These are phyloP conservation scores for Chiloscyllium punctatum DNA, from an alignment of 2,797 vertebrate genomes.

Conservation along the genomic window DNA sequence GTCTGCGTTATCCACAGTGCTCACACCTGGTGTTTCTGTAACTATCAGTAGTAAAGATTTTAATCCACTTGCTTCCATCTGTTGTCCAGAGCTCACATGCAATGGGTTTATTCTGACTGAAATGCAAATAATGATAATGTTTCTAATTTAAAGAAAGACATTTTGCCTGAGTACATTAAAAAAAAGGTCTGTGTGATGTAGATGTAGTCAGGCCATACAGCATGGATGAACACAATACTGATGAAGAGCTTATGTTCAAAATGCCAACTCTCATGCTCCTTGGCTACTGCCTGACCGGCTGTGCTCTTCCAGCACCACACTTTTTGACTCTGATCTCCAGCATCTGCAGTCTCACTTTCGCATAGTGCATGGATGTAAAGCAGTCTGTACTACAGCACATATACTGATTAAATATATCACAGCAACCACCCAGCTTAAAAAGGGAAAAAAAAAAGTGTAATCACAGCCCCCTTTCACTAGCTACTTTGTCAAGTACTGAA, in stretches of 20 bases:
- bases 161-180: neutral
- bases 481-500: neutral
- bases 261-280: too few relatives aligned
- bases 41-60: neutral
- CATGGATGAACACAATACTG: too few relatives aligned
- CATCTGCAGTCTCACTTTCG: too few relatives aligned
- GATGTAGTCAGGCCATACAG: too few relatives aligned
- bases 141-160: neutral
- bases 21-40: neutral
- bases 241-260: too few relatives aligned
- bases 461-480: neutral
- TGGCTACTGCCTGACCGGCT: too few relatives aligned
- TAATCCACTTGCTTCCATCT: conserved; percentile 10
- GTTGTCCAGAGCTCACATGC: neutral
- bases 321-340: too few relatives aligned
- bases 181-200: neutral
- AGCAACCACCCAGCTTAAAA: neutral
- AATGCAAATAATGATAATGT: neutral
- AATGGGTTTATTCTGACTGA: neutral
- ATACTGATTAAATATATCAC: neutral
- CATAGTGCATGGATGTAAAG: neutral
- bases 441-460: neutral
- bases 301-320: too few relatives aligned
- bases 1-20: neutral
- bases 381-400: neutral